These are phyloP conservation scores for Smittia sp. DNA, from an alignment of 2,888 invertebrate genomes.

Conservation along the genomic window DNA sequence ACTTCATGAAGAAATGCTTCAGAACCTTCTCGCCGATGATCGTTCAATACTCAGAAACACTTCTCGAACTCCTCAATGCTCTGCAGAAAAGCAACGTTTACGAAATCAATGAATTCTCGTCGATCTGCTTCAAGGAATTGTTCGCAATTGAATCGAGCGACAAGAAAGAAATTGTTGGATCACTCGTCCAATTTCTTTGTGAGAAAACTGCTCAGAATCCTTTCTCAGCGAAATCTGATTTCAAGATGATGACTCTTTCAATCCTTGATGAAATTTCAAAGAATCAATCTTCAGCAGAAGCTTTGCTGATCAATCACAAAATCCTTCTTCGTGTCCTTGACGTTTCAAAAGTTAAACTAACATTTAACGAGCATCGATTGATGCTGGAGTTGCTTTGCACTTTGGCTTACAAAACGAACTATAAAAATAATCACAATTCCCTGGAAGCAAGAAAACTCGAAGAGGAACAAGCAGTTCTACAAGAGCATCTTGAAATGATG, in stretches of 20 bases:
- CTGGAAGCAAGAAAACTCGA: background rate
- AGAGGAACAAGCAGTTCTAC: slow-evolving; percentile 6
- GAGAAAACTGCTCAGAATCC: slow-evolving; percentile 20
- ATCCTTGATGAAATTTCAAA: slow-evolving; percentile 16
- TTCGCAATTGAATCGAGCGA: slow-evolving; percentile 9
- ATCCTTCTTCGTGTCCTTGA: slow-evolving; percentile 26
- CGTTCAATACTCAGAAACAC: background rate
- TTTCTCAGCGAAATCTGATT: slow-evolving; percentile 23
- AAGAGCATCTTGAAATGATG: slow-evolving; percentile 31
- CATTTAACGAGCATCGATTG: slow-evolving; percentile 31
- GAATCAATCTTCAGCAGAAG: slow-evolving; percentile 5
- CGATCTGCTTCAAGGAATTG: slow-evolving; percentile 7
- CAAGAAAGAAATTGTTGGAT: slow-evolving; percentile 16
- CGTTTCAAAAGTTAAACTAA: slow-evolving; percentile 10
- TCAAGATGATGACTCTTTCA: slow-evolving; percentile 21
- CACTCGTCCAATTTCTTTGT: slow-evolving; percentile 11
- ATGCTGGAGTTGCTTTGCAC: slow-evolving; percentile 20
- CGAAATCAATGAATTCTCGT: slow-evolving; percentile 8
- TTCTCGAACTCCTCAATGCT: slow-evolving; percentile 32
- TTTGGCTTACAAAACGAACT: slow-evolving; percentile 10
- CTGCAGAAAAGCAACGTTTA: slow-evolving; percentile 14
- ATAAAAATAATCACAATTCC: background rate
- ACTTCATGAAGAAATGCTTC: background rate
- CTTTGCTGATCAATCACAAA: slow-evolving; percentile 20
- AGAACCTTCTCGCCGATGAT: background rate